Base-by-base conservation (phyloP, 2,888 invertebrate species). In the Noctua comes region DNA sequence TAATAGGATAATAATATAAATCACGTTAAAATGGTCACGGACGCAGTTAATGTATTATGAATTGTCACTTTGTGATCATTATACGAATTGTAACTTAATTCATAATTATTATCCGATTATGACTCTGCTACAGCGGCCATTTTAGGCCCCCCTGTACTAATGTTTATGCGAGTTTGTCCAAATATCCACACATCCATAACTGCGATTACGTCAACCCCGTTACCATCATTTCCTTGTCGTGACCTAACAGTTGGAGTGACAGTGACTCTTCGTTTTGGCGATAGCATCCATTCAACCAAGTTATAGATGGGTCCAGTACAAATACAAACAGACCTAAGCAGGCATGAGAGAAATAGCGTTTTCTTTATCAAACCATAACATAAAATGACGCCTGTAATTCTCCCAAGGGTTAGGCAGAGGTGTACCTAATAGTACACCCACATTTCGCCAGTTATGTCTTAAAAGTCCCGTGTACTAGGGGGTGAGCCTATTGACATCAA, bases 291-390 rank as follows among this genome's bases (percentile, higher is more conserved):
- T 81, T 85, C 18, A 69, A 51, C 66, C 48, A 71, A 36, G 69
- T 78, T 83, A 89, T 85, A 77, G 77, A 88, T 80, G 76, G 80
- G 36, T 68, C 27, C 36, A 71, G 68, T 72, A 76, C 64, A 73
- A 72, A 80, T 74, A 78, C 65, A 80, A 76, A 87, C 81, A 65
- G 24, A 77, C 68, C 40, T 59, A 77, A 69, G 62, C 65, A 48
- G 40, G 65, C 27, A 84, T 68, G 68, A 76, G 71, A 62, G 68
- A 87, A 64, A 87, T 73, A 77, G 76, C 75, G 80, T 48, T 73
- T 79, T 80, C 65, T 84, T 86, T 79, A 84, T 87, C 80, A 80
- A 62, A 79, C 71, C 73, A 27, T 51, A 51, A 24, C 8, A 48
- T 51, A 51, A 51, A 7, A 21, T 51, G 21, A 21, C 51, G 21